Percentiles rank a stretch among this genome's conserved stretches.
Evolutionary conservation across 2,888 invertebrate species (phyloP).

Genomic region (Drosophila falleni): DNA sequence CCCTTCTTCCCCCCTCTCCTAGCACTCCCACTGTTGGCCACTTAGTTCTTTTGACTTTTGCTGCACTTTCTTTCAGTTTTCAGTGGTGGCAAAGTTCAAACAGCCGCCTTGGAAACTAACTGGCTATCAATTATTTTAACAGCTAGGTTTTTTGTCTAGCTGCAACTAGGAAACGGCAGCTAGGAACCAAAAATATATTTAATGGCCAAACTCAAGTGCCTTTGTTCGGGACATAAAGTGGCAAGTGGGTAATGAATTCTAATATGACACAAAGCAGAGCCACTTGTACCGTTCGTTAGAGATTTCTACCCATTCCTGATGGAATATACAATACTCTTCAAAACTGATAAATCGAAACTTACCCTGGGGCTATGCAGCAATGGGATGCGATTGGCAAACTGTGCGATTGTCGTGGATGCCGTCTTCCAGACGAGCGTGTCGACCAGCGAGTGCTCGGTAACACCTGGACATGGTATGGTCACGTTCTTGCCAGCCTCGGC

Average conservation of each 20-base stretch:
- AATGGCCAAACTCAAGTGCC: conserved; percentile 50
- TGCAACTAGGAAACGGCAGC: conserved; percentile 4
- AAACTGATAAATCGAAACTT: conserved; percentile 61
- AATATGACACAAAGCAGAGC: conserved; percentile 58
- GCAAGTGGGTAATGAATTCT: conserved; percentile 69
- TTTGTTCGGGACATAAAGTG: conserved; percentile 52
- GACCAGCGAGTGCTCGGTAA: conserved; percentile 89
- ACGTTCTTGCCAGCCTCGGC: conserved; percentile 89
- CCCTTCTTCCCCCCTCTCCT: conserved; percentile 19
- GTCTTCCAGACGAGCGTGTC: conserved; percentile 88
- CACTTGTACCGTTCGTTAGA: conserved; percentile 23
- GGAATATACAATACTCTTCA: background rate
- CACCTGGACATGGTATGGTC: conserved; percentile 89
- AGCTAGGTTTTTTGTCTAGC: conserved; percentile 51
- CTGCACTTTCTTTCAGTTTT: conserved; percentile 61
- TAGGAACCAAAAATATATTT: conserved; percentile 50
- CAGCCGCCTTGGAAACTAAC: conserved; percentile 73
- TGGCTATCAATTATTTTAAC: conserved; percentile 81
- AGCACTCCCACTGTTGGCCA: conserved; percentile 67
- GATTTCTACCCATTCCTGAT: background rate
- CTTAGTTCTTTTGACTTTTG: conserved; percentile 72
- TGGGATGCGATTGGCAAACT: conserved; percentile 86
- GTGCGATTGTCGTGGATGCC: conserved; percentile 85
- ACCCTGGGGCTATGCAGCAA: conserved; percentile 85
- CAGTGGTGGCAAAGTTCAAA: conserved; percentile 67